Conservation (phyloP, 2,797 vertebrate species). For the Sphenodon punctatus region DNA sequence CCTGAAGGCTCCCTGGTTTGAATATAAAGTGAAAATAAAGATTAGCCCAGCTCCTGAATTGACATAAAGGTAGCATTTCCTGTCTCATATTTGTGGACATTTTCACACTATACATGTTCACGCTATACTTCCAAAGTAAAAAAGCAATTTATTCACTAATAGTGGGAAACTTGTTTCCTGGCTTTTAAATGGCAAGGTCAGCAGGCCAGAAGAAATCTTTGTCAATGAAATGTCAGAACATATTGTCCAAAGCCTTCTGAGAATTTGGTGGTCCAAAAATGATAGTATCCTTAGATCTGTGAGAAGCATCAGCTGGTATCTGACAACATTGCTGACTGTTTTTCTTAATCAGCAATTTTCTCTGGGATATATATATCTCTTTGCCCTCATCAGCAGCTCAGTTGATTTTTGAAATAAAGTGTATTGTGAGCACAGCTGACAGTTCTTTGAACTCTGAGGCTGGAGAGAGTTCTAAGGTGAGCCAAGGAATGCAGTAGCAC, state of each 20-base stretch:
- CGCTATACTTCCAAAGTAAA: conserved; percentile 13
- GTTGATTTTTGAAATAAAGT: too few species aligned
- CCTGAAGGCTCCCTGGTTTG: too few species aligned
- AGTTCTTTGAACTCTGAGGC: too few species aligned
- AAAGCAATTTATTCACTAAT: background rate
- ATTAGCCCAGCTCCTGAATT: background rate
- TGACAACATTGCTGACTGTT: background rate
- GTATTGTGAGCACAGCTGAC: too few species aligned
- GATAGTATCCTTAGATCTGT: background rate
- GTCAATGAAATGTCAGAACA: background rate
- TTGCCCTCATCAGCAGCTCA: too few species aligned
- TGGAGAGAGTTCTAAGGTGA: too few species aligned
- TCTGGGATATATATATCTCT: background rate
- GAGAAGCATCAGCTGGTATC: background rate
- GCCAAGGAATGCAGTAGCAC: too few species aligned
- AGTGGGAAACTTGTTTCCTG: background rate
- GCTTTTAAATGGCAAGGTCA: background rate
- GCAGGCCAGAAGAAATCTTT: conserved; percentile 30
- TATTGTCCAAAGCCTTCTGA: background rate
- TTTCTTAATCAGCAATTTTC: background rate
- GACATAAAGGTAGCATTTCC: conserved; percentile 6
- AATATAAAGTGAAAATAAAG: conserved; percentile 13
- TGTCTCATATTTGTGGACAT: background rate
- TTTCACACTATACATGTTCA: background rate
- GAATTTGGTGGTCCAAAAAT: too few species aligned